Base-by-base conservation (phyloP, 2,888 invertebrate species). In the Diplolepis rosae region DNA sequence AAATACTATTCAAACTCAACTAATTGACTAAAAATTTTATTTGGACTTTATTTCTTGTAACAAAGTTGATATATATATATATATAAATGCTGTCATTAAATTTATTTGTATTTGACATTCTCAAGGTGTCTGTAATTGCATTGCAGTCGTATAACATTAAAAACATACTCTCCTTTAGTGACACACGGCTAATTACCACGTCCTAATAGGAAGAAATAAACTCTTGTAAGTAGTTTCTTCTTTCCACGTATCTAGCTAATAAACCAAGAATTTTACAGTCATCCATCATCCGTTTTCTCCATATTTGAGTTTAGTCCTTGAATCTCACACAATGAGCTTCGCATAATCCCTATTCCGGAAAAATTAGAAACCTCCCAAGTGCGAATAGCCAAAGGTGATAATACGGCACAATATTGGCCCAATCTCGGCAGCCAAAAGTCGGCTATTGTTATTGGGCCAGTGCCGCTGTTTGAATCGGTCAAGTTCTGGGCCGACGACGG, bases 261-360 rank as follows among this genome's bases (percentile, higher is more conserved):
- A 39, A 61, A 61, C 24, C 9, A 61, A 61, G 39, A 61, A 27
- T 0, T 61, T 61, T 61, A 61, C 9, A 39, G 24, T 39, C 35
- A 61, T 61, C 27, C 39, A 39, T 61, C 61, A 61, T 61, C 7
- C 6, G 39, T 39, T 61, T 61, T 61, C 35, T 61, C 15, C 35
- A 61, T n/a, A n/a, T 61, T 61, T 27, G 39, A 3, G 24, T 39
- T 39, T 61, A 39, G 7, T 61, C 15, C n/a, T 39, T 9, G 13
- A n/a, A n/a, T 61, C 39, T 6, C 24, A 9, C 18, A 15, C n/a
- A 15, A 5, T 39, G 27, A 24, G 24, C 24, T 27, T 24, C 35
- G 22, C 39, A 61, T 61, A 39, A 61, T 39, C n/a, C 39, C 7
- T 13, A 27, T 61, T 27, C 39, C 61, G 22, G 39, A 39, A 24